These are phyloP conservation scores for Vombatus ursinus DNA, from an alignment of 2,113 vertebrate genomes.

Conservation along the genomic window DNA sequence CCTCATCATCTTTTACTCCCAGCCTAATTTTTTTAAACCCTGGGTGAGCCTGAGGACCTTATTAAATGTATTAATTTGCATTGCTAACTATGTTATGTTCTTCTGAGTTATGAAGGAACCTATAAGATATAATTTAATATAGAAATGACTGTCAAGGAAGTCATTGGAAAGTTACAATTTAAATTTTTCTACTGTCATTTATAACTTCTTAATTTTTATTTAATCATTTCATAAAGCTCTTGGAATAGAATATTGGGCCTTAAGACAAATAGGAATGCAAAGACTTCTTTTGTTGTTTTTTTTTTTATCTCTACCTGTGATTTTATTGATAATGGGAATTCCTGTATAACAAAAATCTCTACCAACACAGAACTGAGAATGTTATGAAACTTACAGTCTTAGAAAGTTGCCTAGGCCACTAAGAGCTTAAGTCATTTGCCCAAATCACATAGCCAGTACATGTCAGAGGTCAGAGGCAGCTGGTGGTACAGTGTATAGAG, in stretches of 20 bases:
- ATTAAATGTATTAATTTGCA: background rate
- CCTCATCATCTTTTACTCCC: background rate
- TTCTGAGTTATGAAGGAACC: background rate
- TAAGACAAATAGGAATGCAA: background rate
- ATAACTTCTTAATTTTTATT: conserved; percentile 8
- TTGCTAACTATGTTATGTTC: conserved; percentile 2
- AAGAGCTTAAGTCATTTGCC: background rate
- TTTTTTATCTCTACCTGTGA: background rate
- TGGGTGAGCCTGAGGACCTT: background rate
- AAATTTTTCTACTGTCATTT: background rate
- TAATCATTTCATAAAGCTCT: background rate
- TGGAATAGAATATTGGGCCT: background rate
- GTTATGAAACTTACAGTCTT: background rate
- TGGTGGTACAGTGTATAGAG: background rate
- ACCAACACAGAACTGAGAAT: background rate
- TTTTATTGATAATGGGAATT: background rate
- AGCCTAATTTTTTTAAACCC: background rate
- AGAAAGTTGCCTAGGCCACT: background rate
- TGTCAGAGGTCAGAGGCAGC: background rate
- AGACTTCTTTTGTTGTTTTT: background rate
- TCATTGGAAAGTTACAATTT: background rate
- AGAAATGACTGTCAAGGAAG: conserved; percentile 6
- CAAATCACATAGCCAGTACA: background rate
- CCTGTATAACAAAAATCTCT: background rate
- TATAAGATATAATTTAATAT: background rate